Conservation (phyloP, 2,888 invertebrate genomes). For the Protonemura montana region DNA sequence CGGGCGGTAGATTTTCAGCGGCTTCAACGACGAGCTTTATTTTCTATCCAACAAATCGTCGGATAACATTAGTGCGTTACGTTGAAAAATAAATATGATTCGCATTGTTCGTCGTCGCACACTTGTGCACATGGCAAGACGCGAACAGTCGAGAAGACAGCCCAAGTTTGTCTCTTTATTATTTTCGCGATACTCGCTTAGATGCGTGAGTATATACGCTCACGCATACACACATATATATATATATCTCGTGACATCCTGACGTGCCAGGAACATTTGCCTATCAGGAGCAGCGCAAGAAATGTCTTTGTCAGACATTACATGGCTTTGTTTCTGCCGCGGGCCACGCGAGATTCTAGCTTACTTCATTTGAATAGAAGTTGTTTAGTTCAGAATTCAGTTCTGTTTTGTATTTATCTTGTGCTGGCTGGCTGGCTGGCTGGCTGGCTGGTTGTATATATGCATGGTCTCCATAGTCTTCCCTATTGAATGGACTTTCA, state of each 20-base stretch:
- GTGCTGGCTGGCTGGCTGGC: not conserved
- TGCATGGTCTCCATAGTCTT: constrained; percentile 14
- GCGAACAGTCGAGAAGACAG: not conserved
- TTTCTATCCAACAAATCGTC: not conserved
- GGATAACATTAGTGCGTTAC: not conserved
- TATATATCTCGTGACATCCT: constrained; percentile 12
- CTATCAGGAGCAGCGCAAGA: constrained; percentile 19
- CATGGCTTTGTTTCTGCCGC: constrained; percentile 26
- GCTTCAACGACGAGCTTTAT: not conserved
- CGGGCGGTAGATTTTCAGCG: not conserved
- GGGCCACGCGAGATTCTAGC: constrained; percentile 23
- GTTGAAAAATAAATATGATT: not conserved
- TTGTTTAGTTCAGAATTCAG: constrained; percentile 25
- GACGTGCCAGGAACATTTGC: constrained; percentile 31
- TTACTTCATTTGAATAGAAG: constrained; percentile 35
- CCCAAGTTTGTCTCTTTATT: not conserved
- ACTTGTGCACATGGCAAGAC: not conserved
- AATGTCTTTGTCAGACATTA: constrained; percentile 22
- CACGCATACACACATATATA: no score
- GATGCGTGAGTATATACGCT: not conserved
- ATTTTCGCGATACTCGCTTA: not conserved
- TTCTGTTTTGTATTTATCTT: constrained; percentile 36
- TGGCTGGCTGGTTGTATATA: not conserved
- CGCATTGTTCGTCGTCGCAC: not conserved
- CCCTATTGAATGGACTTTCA: constrained; percentile 26